Base-by-base conservation (phyloP, 1,140 invertebrate species). In the Pararge aegeria region DNA sequence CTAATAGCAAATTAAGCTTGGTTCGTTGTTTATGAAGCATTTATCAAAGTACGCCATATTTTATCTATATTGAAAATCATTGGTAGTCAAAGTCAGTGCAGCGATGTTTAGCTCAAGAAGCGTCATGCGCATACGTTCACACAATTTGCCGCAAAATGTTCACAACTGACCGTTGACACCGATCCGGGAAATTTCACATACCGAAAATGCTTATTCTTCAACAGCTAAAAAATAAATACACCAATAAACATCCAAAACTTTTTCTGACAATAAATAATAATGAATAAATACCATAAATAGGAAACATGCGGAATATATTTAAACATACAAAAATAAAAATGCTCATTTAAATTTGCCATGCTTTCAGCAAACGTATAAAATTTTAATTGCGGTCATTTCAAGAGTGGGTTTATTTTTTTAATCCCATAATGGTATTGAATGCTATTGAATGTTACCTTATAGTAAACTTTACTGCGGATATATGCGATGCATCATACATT, bases 151-250 rank as follows among this genome's bases (percentile, higher is more conserved):
- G 77, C 79, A 80, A 82, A 76, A 81, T 73, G 60, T 73, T 79
- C 67, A 75, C 64, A 81, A 90, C 89, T 90, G 81, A 90, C 89
- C 89, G 87, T 90, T 29, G 83, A 75, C 55, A 87, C 76, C 42
- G 87, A 89, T 69, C 89, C 87, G 61, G 89, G 89, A 78, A 90
- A 88, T 88, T 89, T 87, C 80, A 90, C 86, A 89, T 90, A 90
- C 78, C 87, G 88, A 89, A 90, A 90, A 83, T 89, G 86, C 70
- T 89, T 89, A 85, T 89, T 90, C 86, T 85, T 88, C 85, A 89
- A 85, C 64, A 89, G 87, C 89, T 90, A 90, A 90, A 90, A 90
- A 86, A 86, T 75, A 90, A 87, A 87, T 82, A 86, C 81, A 86
- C 73, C 76, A 84, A 84, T 87, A 82, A 81, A 87, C 81, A 85